phyloP scores from a whole-genome alignment of 2,113 vertebrate species.

The Polypterus senegalus region DNA sequence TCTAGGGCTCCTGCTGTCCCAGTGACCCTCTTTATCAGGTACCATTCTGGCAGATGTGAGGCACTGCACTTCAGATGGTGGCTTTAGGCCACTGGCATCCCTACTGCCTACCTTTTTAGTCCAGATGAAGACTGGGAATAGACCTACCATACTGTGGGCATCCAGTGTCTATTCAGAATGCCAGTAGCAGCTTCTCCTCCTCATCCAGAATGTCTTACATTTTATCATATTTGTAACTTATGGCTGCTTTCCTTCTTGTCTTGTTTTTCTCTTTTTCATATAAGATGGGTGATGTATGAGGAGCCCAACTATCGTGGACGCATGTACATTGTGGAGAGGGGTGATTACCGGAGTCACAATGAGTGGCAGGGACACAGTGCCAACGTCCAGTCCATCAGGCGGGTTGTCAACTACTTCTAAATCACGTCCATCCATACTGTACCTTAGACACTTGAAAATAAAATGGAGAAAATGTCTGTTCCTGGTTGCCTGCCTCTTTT shows the following conservation, averaged over 20 bases:
- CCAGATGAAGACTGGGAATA: neutral
- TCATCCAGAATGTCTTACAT: too few species aligned
- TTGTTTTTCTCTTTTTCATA: constrained; percentile 7
- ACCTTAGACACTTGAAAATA: constrained; percentile 41
- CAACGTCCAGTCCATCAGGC: constrained; percentile 74
- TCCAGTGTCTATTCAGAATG: neutral
- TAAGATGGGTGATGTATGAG: constrained; percentile 85
- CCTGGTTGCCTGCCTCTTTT: too few species aligned
- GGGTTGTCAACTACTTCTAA: constrained; percentile 82
- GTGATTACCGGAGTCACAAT: constrained; percentile 61
- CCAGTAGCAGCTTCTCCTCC: too few species aligned
- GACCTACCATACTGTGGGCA: neutral
- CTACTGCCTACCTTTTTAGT: neutral
- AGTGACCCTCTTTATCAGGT: too few species aligned
- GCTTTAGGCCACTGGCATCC: too few species aligned
- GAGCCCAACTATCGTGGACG: constrained; percentile 82
- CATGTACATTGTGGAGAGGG: constrained; percentile 81
- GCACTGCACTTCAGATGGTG: too few species aligned
- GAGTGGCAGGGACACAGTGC: constrained; percentile 73
- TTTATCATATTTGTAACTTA: too few species aligned
- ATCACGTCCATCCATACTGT: constrained; percentile 5
- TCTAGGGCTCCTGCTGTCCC: neutral
- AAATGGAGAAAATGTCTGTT: constrained; percentile 26
- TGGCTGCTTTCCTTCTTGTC: too few species aligned
- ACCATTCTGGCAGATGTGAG: too few species aligned